Conservation (phyloP, 2,113 vertebrate species). For the Chitala chitala region DNA sequence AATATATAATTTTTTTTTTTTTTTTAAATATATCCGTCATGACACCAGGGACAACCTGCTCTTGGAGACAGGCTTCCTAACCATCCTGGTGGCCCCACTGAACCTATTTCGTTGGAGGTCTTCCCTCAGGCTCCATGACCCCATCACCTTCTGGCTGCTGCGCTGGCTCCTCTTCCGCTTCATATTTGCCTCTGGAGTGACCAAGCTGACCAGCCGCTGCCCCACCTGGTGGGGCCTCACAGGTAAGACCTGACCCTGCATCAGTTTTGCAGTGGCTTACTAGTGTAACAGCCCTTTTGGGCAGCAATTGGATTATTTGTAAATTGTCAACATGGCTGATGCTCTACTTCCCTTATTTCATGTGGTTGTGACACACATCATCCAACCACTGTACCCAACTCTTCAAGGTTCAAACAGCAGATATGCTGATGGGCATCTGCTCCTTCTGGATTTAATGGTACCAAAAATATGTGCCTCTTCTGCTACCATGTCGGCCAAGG, state of each 20-base stretch:
- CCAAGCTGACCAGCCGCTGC: conserved; percentile 74
- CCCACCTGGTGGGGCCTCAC: conserved; percentile 78
- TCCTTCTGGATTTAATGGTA: too few relatives aligned
- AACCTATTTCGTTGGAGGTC: conserved; percentile 30
- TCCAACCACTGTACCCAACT: too few relatives aligned
- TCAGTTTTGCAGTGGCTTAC: not conserved
- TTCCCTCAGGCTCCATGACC: conserved; percentile 42
- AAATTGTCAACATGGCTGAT: too few relatives aligned
- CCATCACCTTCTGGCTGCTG: conserved; percentile 67
- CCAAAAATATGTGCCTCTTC: too few relatives aligned
- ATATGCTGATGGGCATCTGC: too few relatives aligned
- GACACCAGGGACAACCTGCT: conserved; percentile 78
- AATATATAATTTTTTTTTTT: too few relatives aligned
- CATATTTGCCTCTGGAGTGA: conserved; percentile 72
- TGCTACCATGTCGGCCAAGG: too few relatives aligned
- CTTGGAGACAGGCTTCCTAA: conserved; percentile 72
- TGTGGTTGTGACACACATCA: too few relatives aligned
- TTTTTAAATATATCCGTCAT: too few relatives aligned
- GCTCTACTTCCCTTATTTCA: too few relatives aligned
- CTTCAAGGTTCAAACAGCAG: too few relatives aligned
- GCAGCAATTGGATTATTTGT: too few relatives aligned
- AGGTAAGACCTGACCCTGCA: conserved; percentile 44
- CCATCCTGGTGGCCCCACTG: conserved; percentile 65
- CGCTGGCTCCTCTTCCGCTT: conserved; percentile 81
- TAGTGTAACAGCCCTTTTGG: not conserved